Evolutionary conservation across 2,888 invertebrate species (phyloP).

Genomic region (Synanthedon formicaeformis): DNA sequence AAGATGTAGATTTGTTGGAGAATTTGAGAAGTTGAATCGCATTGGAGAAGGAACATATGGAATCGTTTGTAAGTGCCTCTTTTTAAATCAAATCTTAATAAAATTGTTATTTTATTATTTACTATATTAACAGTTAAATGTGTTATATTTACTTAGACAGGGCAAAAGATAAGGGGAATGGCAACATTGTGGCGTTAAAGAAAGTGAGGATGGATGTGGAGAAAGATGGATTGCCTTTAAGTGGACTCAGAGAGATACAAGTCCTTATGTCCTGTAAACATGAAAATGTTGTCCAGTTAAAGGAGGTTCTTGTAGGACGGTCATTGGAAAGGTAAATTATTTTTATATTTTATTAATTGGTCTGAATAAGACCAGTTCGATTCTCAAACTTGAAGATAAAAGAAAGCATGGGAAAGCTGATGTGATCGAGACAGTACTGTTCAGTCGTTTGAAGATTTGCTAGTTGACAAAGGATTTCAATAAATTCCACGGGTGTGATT

Average conservation of each 20-base stretch:
- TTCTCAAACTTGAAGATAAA: too few relatives aligned
- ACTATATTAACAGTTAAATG: background rate
- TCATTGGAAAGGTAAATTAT: slow-evolving; percentile 84
- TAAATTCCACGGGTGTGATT: too few relatives aligned
- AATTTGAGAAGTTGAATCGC: slow-evolving; percentile 96
- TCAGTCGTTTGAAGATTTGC: too few relatives aligned
- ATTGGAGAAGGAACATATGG: slow-evolving; percentile 99
- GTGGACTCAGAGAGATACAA: slow-evolving; percentile 94
- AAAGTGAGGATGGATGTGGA: slow-evolving; percentile 96
- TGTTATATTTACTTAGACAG: slow-evolving; percentile 72
- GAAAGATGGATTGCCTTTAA: slow-evolving; percentile 93
- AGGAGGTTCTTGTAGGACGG: slow-evolving; percentile 94
- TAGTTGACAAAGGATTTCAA: too few relatives aligned
- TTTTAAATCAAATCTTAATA: background rate
- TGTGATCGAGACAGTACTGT: too few relatives aligned
- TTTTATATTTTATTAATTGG: too few relatives aligned
- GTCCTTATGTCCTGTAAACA: slow-evolving; percentile 91
- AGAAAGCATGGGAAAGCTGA: too few relatives aligned
- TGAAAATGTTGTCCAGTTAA: slow-evolving; percentile 94
- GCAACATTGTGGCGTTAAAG: slow-evolving; percentile 94
- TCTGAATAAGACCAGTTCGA: too few relatives aligned
- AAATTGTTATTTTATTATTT: background rate
- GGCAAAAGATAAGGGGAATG: slow-evolving; percentile 87
- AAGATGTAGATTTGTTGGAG: slow-evolving; percentile 91
- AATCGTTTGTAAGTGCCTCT: slow-evolving; percentile 85